Base-by-base conservation (phyloP, 1,140 invertebrate species). In the Ridgeia piscesae region DNA sequence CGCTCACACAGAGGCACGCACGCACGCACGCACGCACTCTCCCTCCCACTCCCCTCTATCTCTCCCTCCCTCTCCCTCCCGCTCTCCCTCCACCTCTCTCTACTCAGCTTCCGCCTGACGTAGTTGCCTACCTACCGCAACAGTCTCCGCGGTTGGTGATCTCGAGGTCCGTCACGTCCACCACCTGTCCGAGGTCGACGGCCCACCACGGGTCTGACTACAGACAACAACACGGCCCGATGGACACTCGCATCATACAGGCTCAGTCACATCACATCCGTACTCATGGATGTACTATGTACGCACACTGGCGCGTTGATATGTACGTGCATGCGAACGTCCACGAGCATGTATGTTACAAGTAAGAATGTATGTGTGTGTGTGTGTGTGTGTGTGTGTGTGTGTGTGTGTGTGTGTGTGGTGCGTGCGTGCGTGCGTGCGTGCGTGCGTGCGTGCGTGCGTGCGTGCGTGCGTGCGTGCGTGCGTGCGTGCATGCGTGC, bases 191-290 rank as follows among this genome's bases (percentile, higher is more conserved):
- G 33, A 91, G 14, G 48, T 91, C 91, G 9, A 91, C 91, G 11
- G 91, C 91, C 91, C 91, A 91, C 91, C 91, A 91, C 33, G 91
- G 91, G 42, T 91, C 31, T 35, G 33, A 50, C 91, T 91, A 14
- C 17, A 50, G 33, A 27, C 33, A 58, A 17, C 58, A 77, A 77
- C 17, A 77, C 58, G 58, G 14, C 58, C 11, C 58, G 17, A 31
- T 17, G 4, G 58, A 4, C 17, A 77, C 58, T 1, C 27, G 58
- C 8, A 21, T 77, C 58, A 21, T 77, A 31, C 58, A 77, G 58
- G 58, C 17, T 77, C 6, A 77, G 58, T 77, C 2, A n/a, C n/a
- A n/a, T n/a, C n/a, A n/a, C n/a, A n/a, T n/a, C n/a, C n/a, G n/a
- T n/a, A n/a, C n/a, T n/a, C n/a, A n/a, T n/a, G n/a, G n/a, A n/a